Base-by-base conservation (phyloP, 2,113 vertebrate species). In the Picathartes gymnocephalus region DNA sequence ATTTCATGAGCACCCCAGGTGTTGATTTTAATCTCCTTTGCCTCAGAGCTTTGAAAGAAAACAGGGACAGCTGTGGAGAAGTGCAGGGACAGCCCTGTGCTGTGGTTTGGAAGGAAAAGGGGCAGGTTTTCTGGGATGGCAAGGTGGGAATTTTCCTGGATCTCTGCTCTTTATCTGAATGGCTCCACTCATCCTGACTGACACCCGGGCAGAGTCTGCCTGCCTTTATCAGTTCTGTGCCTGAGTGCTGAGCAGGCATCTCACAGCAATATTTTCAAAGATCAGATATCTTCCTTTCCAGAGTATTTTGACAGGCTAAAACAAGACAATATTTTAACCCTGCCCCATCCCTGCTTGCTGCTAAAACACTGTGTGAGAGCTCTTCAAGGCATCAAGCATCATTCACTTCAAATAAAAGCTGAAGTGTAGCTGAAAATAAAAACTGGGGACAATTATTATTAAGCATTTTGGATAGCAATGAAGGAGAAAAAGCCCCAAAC, bases 301-400 rank as follows among this genome's bases (percentile, higher is more conserved):
- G 0, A 76, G 45, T 23, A 13, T 66, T 95, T 57, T 70, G 81
- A 89, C 89, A 92, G 86, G 28, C 44, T 91, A 37, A 95, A 88
- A 44, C 61, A 87, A 79, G 73, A 42, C 60, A 85, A 82, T 90
- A 83, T 47, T 95, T 93, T 93, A 90, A 70, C 81, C 65, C 81
- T 95, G 54, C 57, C 48, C 54, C 24, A 10, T 65, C n/a, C 16
- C 50, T 91, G 47, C 1, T 12, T 19, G 45, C 18, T 79, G 53
- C 44, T 89, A 6, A 76, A 81, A 42, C 21, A 7, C n/a, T 18
- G 6, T 14, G 51, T 44, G 42, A 68, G 15, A 85, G 39, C 50
- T 47, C 35, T 66, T 69, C 30, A 71, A 44, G 71, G 61, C 40
- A 28, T n/a, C 39, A 44, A 60, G 15, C 25, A 33, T 50, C 35